A percentile compares a stretch with the other conserved stretches of the same genome.
Evolutionary conservation across 2,797 vertebrate species (phyloP).

Genomic region (Sebastes diploproa): DNA sequence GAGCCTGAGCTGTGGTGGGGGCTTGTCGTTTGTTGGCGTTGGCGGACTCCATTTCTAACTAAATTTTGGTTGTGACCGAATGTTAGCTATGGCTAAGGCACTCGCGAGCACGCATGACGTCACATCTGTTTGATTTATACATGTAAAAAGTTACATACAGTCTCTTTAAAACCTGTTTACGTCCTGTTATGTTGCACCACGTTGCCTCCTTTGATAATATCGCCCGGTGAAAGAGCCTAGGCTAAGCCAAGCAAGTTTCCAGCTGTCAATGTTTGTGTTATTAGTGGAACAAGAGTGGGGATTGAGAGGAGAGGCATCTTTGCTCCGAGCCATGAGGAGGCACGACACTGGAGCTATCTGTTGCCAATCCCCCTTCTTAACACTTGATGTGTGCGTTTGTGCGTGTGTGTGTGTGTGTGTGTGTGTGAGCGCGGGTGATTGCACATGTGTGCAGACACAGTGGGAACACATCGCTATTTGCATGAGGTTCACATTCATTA

Average conservation of each 20-base stretch:
- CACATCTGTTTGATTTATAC: too few species aligned
- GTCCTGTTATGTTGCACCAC: background rate
- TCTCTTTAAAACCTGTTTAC: conserved; percentile 3
- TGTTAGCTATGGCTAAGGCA: too few species aligned
- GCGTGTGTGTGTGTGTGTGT: background rate
- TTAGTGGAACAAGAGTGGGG: conserved; percentile 8
- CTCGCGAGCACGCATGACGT: too few species aligned
- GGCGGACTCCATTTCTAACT: too few species aligned
- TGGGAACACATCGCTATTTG: conserved; percentile 58
- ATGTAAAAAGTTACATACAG: too few species aligned
- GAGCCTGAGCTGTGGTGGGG: too few species aligned
- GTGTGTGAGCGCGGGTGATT: background rate
- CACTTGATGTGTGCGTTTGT: conserved; percentile 3
- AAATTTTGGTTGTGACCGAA: too few species aligned
- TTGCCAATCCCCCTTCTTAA: conserved; percentile 35
- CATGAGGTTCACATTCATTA: conserved; percentile 76
- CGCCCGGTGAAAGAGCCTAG: conserved; percentile 16
- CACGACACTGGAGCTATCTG: conserved; percentile 2
- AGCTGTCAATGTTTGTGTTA: conserved; percentile 35
- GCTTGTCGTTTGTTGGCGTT: too few species aligned
- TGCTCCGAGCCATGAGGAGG: conserved; percentile 28
- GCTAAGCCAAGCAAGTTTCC: conserved; percentile 21
- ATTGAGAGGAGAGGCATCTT: conserved; percentile 21
- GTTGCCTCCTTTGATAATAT: conserved; percentile 6
- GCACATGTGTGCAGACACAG: conserved; percentile 41